Evolutionary conservation across 2,888 invertebrate species (phyloP), one percentile per base, ranked within the genome.

Genomic region (Clanis bilineata): DNA sequence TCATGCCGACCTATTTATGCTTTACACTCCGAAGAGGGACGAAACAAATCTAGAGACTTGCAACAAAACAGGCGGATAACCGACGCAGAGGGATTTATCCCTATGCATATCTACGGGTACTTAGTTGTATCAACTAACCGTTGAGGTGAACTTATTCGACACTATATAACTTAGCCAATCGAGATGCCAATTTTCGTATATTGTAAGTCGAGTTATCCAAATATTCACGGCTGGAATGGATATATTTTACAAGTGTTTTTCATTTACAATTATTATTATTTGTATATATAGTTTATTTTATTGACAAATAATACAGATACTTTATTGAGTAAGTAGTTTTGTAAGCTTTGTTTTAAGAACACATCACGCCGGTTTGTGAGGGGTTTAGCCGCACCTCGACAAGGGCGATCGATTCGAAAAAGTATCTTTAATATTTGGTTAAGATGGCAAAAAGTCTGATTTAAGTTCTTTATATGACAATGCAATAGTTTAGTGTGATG

Each of bases 251-350:
- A 61, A 38, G 12, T 45, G 51, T 45, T 57, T 56, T 55, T 38
- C 43, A 12, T 39, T 57, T 58, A 38, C 58, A 59, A 47, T 57
- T 58, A 38, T 56, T 58, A 38, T 56, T 39, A 23, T 56, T 38
- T 39, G 36, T 56, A 56, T 56, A 56, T 56, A 38, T 23, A 39
- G 38, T 39, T 39, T 39, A 7, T n/a, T 39, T 9, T 54, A 15
- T 15, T 25, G 6, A 25, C 32, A 21, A 32, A 23, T 39, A 23
- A 32, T 39, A 23, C 23, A 23, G 38, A 39, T 39, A 56, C 38
- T 56, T 55, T 56, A 23, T 57, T 43, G 43, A 41, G 43, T 28
- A 57, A 43, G 18, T 41, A 57, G 43, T 28, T 28, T 43, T 23
- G 25, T 57, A 43, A 43, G 23, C 15, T 18, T 57, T 18, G 23